Conservation (phyloP, 2,888 invertebrate genomes). For the Eretmocerus hayati region DNA sequence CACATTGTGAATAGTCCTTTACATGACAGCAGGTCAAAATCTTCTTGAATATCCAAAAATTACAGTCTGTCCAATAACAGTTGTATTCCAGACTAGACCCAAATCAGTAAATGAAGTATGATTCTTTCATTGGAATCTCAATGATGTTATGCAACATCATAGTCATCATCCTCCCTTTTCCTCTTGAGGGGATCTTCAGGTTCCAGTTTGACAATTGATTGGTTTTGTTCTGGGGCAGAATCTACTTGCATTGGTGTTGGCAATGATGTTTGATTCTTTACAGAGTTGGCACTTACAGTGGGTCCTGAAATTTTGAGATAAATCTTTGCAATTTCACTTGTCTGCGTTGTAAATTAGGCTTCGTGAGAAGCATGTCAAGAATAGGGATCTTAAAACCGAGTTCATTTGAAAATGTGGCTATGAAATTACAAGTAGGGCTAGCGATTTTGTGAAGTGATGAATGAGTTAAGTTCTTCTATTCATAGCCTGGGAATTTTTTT, state of each 20-base stretch:
- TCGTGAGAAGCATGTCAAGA: background rate
- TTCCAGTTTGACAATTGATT: slow-evolving; percentile 37
- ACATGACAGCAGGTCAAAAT: too few relatives aligned
- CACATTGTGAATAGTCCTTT: too few relatives aligned
- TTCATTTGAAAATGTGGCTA: too few relatives aligned
- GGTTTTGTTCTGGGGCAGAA: slow-evolving; percentile 4
- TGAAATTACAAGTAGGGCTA: background rate
- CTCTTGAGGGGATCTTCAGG: slow-evolving; percentile 35
- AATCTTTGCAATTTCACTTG: background rate
- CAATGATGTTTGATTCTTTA: slow-evolving; percentile 4
- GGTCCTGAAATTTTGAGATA: background rate
- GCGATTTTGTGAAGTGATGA: background rate
- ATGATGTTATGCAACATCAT: slow-evolving; percentile 40
- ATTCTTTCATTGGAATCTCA: too few relatives aligned
- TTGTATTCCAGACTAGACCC: too few relatives aligned
- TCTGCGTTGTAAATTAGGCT: too few relatives aligned
- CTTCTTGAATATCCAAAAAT: too few relatives aligned
- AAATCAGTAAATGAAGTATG: too few relatives aligned
- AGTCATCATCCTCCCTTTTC: slow-evolving; percentile 42
- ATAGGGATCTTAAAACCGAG: too few relatives aligned
- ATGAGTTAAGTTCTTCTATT: background rate
- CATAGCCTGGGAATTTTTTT: too few relatives aligned
- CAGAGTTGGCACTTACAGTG: too few relatives aligned
- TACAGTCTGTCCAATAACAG: too few relatives aligned
- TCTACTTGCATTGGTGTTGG: slow-evolving; percentile 6